Evolutionary conservation across 1,140 invertebrate species (phyloP), one percentile per base, ranked within the genome.

Genomic region (Choristoneura fumiferana): DNA sequence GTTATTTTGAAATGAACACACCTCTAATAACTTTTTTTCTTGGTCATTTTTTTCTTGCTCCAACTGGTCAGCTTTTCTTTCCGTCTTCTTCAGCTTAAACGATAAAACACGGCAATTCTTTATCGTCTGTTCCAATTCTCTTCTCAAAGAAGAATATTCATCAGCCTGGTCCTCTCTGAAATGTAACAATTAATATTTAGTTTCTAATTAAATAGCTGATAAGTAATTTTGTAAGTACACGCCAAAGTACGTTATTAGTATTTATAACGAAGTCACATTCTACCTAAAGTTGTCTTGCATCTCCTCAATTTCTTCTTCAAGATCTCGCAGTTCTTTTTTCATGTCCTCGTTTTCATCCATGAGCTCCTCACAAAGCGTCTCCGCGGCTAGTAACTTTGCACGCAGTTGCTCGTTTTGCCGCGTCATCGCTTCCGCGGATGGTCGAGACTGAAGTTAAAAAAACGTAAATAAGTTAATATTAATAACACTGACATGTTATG

Each of bases 41-140:
- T 93, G 81, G 65, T 94, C 93, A 4, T 83, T 87, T 75, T 96
- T 96, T 67, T 99, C 98, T 35, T 92, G 91, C 80, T 99, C 97
- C 13, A 98, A 83, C 71, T 97, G 94, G 59, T 99, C 98, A 22
- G 94, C 92, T 79, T 94, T 94, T 57, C 98, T 92, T 85, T 99
- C 99, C 15, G 96, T 93, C 92, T 99, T 99, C 71, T 98, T 93
- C 52, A 99, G 89, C 89, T 99, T 99, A 83, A 99, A 99, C 60
- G 99, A 99, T 18, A 99, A 91, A 68, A 99, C 98, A 65, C 98
- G 92, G 89, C 98, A 99, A 89, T 99, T 99, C 86, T 99, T 99
- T 18, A 97, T 97, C n/a, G 95, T 95, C 76, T 97, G 95, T 74
- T 99, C 97, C 57, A 98, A 91, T 89, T 98, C 96, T 78, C 97